Evolutionary conservation across 2,113 vertebrate genomes (phyloP), one percentile per base, ranked within the genome.

Genomic region (Nerophis ophidion): DNA sequence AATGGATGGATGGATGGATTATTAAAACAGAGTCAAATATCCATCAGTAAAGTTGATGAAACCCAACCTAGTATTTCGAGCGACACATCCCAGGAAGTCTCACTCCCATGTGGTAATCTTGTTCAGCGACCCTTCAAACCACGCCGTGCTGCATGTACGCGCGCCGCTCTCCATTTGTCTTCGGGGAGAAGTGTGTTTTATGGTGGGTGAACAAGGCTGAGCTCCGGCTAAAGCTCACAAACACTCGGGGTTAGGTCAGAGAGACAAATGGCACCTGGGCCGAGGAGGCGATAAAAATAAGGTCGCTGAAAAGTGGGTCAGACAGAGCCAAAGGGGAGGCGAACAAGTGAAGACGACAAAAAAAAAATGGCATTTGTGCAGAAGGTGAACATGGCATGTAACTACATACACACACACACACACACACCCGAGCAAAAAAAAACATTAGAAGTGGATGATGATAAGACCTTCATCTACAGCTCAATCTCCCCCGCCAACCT

Each of bases 401-500:
- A 59, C 55, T 65, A 47, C 2, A 56, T 36, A 36, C 57, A 61
- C 35, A 36, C 61, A 63, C 61, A 69, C 52, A 71, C 48, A 59
- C 64, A 58, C 53, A 57, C 55, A 54, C 59, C 66, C 55, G 45
- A 34, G 14, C 5, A 33, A 26, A 57, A 69, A 69, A 80, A 68
- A 68, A 4, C 34, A 68, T 69, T 65, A 69, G 1, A 1, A 71
- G 54, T 35, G 60, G 60, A 34, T 58, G 57, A 61, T 38, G 70
- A 71, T 78, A 75, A 70, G 63, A 65, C 57, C 73, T 47, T 74
- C 48, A 71, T 77, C 71, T 56, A 69, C 46, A 68, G 66, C 69
- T 81, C 70, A 76, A 74, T 75, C 67, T 55, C 40, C 60, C 19
- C 57, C 38, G 62, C 44, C 68, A 71, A 79, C 57, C 57, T 26